Evolutionary conservation across 2,797 vertebrate genomes (phyloP).

Genomic region (Scolopax bukidnonensis): DNA sequence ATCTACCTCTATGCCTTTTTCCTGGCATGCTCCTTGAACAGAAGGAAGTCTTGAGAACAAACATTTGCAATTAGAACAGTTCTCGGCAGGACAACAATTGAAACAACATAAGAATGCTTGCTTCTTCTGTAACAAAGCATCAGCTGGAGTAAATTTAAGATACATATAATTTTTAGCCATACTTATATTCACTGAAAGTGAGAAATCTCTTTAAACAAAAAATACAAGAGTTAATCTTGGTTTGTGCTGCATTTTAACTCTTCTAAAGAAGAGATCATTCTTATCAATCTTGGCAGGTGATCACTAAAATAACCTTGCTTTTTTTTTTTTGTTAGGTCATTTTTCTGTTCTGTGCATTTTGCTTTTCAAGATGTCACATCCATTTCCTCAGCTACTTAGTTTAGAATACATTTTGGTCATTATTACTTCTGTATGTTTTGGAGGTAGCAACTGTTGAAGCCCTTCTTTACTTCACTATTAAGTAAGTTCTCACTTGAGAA

Average conservation of each 20-base stretch:
- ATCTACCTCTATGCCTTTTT: neutral
- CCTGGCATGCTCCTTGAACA: neutral
- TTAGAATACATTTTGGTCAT: neutral
- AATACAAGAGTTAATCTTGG: neutral
- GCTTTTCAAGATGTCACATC: neutral
- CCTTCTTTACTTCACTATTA: neutral
- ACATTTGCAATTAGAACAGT: neutral
- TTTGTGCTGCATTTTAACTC: neutral
- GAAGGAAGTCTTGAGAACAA: neutral
- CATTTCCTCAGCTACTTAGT: neutral
- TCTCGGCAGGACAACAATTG: neutral
- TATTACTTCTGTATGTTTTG: neutral
- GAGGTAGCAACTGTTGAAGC: neutral
- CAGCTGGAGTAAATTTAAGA: neutral
- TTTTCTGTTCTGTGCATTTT: neutral
- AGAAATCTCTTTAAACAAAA: neutral
- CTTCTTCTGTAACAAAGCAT: neutral
- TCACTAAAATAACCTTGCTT: neutral
- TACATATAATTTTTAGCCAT: accelerated
- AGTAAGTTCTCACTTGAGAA: neutral
- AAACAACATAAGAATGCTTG: neutral
- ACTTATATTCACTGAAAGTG: neutral
- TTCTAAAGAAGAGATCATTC: neutral
- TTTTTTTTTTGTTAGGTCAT: neutral
- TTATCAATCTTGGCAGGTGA: neutral